A percentile compares a stretch with the other conserved stretches of the same genome.
Conservation (phyloP, 92 coral and sea anemone species). For the Isaurus tuberculatus region DNA sequence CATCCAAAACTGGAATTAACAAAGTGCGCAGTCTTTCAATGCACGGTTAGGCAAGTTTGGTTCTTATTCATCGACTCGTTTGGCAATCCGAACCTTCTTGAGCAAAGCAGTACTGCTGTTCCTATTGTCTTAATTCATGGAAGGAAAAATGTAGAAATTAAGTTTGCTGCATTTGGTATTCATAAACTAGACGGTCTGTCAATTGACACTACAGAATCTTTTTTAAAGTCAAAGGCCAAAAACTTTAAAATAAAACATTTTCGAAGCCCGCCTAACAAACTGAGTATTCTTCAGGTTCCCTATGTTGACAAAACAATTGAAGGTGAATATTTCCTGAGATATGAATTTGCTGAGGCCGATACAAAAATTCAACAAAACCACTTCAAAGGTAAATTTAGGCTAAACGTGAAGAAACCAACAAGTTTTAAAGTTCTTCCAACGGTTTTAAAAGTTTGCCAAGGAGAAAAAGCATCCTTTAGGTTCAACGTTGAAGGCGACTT, state of each 20-base stretch:
- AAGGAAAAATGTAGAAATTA: slow-evolving; percentile 50
- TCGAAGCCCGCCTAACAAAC: slow-evolving; percentile 64
- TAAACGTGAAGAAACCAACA: slow-evolving; percentile 77
- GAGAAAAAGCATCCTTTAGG: slow-evolving; percentile 65
- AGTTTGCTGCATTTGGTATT: slow-evolving; percentile 92
- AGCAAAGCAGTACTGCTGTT: slow-evolving; percentile 70
- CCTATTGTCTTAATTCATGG: slow-evolving; percentile 77
- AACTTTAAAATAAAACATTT: slow-evolving; percentile 43
- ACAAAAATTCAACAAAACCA: slow-evolving; percentile 66
- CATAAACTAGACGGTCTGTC: slow-evolving; percentile 71
- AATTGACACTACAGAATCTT: slow-evolving; percentile 49
- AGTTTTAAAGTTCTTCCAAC: slow-evolving; percentile 68
- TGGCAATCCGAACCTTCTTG: slow-evolving; percentile 69
- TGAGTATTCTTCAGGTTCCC: slow-evolving; percentile 56
- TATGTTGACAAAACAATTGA: slow-evolving; percentile 50
- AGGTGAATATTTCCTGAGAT: slow-evolving; percentile 79
- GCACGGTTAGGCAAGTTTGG: slow-evolving; percentile 96
- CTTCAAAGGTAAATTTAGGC: slow-evolving; percentile 71
- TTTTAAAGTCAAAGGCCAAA: slow-evolving; percentile 51
- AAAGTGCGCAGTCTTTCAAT: slow-evolving; percentile 82
- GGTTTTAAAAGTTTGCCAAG: slow-evolving; percentile 64
- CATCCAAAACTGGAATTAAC: slow-evolving; percentile 66
- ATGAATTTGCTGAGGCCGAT: slow-evolving; percentile 85
- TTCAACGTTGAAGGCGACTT: slow-evolving; percentile 70
- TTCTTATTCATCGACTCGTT: slow-evolving; percentile 78